Evolutionary conservation across 1,140 invertebrate genomes (phyloP), one percentile per base, ranked within the genome.

Genomic region (Pararge aegeria): DNA sequence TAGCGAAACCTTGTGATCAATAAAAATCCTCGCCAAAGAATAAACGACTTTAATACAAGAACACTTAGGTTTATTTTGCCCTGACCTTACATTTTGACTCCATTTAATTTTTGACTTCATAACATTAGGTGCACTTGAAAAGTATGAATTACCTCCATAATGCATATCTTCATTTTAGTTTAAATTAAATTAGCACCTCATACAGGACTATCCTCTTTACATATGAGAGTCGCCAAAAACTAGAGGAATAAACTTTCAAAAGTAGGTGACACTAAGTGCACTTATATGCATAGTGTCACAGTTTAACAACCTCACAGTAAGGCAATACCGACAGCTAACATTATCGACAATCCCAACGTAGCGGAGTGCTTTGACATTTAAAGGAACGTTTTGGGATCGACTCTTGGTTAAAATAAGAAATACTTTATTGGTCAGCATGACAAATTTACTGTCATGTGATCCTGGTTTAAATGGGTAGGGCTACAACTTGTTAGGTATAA

Each of bases 221-320:
- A 18, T 16, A 18, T 15, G 38, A 18, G 38, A 15, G 5, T 16
- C 13, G 38, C 38, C 38, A 42, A 42, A 37, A 42, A 15, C 16
- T 42, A 16, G 2, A 16, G 38, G 38, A 42, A 42, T 42, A 42
- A 42, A 42, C 13, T 42, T 18, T 13, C 38, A 42, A 18, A 42
- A 42, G 13, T 42, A 42, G 38, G 38, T 42, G 38, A 42, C 38
- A 42, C 38, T 42, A 42, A 42, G 38, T 42, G 38, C 38, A 15
- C 38, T 18, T 15, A 42, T 42, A 42, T 40, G 12, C 5, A 40
- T 40, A 40, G 2, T 3, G 12, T 34, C 30, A 34, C 10, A 34
- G 30, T 34, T 12, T 34, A 34, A 12, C 30, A 6, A 34, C 0
- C 30, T 4, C n/a, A 34, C 30, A 34, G 30, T 34, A 10, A 12